phyloP scores from a whole-genome alignment of 2,888 invertebrate species.

The Tetanocera ferruginea region DNA sequence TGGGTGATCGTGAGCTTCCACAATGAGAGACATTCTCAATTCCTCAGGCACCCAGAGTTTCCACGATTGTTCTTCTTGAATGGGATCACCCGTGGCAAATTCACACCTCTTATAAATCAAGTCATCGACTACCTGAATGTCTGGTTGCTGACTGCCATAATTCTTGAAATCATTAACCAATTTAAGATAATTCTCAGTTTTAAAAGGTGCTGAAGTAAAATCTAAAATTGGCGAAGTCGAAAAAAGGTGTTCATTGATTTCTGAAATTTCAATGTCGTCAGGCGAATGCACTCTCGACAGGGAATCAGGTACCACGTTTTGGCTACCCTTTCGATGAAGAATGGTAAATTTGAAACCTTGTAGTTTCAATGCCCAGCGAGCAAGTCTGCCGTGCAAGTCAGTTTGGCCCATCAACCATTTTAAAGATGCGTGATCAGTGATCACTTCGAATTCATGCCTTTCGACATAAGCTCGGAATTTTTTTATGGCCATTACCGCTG shows the following conservation, averaged over 20 bases:
- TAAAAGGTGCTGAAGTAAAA: too few relatives aligned
- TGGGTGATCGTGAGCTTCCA: too few relatives aligned
- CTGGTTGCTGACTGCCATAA: not conserved
- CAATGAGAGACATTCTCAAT: too few relatives aligned
- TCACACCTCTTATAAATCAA: constrained; percentile 5
- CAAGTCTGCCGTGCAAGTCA: not conserved
- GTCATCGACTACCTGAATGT: constrained; percentile 6
- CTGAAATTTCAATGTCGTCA: too few relatives aligned
- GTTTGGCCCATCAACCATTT: not conserved
- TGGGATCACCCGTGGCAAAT: not conserved
- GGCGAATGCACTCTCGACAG: too few relatives aligned
- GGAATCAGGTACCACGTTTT: constrained; percentile 34
- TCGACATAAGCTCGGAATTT: not conserved
- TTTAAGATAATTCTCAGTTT: too few relatives aligned
- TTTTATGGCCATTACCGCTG: not conserved
- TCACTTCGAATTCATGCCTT: not conserved
- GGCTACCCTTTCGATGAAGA: constrained; percentile 21
- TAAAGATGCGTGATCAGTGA: too few relatives aligned
- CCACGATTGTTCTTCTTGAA: constrained; percentile 22
- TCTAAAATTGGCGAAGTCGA: too few relatives aligned
- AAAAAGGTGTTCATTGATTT: too few relatives aligned
- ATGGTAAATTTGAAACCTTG: constrained; percentile 30
- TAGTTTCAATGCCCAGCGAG: constrained; percentile 1
- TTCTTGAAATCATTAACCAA: too few relatives aligned
- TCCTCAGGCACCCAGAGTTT: constrained; percentile 24